A percentile compares a stretch with the other conserved stretches of the same genome.
phyloP scores from a whole-genome alignment of 2,113 vertebrate genomes.

The Labeo rohita region DNA sequence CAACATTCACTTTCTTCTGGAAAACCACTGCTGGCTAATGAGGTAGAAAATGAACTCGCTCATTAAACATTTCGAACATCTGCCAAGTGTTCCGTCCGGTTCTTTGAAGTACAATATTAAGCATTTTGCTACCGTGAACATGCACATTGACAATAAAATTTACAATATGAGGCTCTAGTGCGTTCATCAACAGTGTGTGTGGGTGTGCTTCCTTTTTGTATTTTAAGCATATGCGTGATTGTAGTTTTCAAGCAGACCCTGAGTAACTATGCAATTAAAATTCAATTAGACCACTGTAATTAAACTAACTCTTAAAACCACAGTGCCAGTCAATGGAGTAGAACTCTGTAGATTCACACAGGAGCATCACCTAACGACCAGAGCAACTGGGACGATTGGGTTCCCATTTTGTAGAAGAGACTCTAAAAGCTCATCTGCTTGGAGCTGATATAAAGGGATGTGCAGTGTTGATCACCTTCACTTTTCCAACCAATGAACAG shows the following conservation, averaged over 20 bases:
- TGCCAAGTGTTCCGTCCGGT: slow-evolving; percentile 17
- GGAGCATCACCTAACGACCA: neutral
- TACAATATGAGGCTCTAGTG: slow-evolving; percentile 23
- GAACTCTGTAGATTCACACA: neutral
- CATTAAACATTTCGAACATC: slow-evolving; percentile 35
- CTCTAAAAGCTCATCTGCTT: slow-evolving; percentile 1
- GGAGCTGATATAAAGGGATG: neutral
- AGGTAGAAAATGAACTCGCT: slow-evolving; percentile 41
- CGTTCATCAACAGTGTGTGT: neutral
- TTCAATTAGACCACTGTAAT: slow-evolving; percentile 47
- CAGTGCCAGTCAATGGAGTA: slow-evolving; percentile 13
- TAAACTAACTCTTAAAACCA: slow-evolving; percentile 44
- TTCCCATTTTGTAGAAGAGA: neutral
- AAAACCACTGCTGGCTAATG: slow-evolving; percentile 26
- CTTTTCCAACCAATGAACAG: neutral
- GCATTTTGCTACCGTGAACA: neutral
- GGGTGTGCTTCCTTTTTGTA: slow-evolving; percentile 36
- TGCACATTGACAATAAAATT: slow-evolving; percentile 1
- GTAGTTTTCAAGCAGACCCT: slow-evolving; percentile 36
- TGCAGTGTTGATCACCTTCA: neutral
- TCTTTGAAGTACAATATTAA: slow-evolving; percentile 22
- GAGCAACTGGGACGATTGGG: neutral
- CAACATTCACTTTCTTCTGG: slow-evolving; percentile 17
- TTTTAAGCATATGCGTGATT: slow-evolving; percentile 49
- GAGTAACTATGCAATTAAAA: slow-evolving; percentile 52